Conservation (phyloP, 2,888 invertebrate species). For the Epinotia ramella region DNA sequence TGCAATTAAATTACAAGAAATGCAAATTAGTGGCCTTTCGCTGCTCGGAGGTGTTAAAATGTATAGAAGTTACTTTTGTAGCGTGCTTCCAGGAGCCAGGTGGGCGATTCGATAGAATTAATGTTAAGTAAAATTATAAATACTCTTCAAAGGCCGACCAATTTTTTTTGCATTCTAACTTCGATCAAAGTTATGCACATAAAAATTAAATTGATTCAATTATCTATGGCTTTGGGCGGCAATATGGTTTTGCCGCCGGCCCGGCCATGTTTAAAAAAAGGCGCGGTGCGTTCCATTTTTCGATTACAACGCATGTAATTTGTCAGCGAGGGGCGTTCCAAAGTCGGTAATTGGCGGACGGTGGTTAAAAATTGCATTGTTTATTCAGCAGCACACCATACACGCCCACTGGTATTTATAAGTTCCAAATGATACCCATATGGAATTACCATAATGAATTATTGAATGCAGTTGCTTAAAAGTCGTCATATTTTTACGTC, state of each 20-base stretch:
- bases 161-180: background rate
- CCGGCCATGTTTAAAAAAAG: conserved; percentile 53
- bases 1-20: conserved; percentile 54
- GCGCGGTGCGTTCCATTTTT: conserved; percentile 54
- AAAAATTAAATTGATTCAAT: background rate
- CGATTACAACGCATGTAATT: conserved; percentile 61
- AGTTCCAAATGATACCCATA: conserved; percentile 44
- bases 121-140: background rate
- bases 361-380: conserved; percentile 65
- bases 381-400: conserved; percentile 51
- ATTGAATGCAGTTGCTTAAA: conserved; percentile 42
- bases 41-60: conserved; percentile 48
- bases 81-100: conserved; percentile 30
- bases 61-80: conserved; percentile 32
- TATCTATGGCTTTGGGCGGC: conserved; percentile 27
- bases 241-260: conserved; percentile 21
- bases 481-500: conserved; percentile 38
- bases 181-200: background rate
- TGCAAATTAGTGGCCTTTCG: conserved; percentile 53
- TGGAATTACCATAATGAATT: conserved; percentile 42
- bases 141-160: background rate
- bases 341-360: conserved; percentile 72
- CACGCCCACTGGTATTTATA: conserved; percentile 54
- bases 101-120: conserved; percentile 21
- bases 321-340: conserved; percentile 77